Percentiles rank a stretch among this genome's conserved stretches.
Conservation (phyloP, 2,113 vertebrate species). For the Sisor rabdophorus region DNA sequence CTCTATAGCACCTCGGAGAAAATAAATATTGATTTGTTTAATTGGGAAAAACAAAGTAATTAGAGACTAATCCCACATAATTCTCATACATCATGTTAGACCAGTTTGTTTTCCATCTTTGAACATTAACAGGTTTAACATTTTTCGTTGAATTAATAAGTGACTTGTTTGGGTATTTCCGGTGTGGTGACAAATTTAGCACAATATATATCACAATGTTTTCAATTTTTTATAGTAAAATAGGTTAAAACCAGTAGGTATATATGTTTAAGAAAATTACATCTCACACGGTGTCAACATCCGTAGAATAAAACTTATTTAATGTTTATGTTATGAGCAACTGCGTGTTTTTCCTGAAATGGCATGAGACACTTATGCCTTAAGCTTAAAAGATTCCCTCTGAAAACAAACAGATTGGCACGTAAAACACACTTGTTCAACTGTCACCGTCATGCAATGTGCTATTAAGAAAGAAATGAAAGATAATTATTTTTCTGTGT, state of each 20-base stretch:
- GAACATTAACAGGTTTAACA: background rate
- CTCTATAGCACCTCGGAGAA: background rate
- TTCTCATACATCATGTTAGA: constrained; percentile 11
- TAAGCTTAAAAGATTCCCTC: background rate
- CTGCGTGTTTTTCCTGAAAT: background rate
- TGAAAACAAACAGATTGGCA: background rate
- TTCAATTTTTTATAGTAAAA: background rate
- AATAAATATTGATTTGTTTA: background rate
- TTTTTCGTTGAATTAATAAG: background rate
- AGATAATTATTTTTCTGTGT: background rate
- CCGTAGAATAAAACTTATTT: background rate
- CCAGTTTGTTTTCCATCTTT: background rate
- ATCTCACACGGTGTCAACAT: background rate
- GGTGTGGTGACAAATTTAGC: background rate
- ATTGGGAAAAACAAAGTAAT: constrained; percentile 4
- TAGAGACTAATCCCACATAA: constrained; percentile 9
- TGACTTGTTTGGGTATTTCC: no score
- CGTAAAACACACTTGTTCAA: background rate
- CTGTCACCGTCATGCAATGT: background rate
- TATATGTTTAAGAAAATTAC: background rate
- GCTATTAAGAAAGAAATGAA: background rate
- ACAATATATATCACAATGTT: background rate
- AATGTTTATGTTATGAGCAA: background rate
- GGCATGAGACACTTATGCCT: background rate
- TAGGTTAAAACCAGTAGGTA: background rate